Evolutionary conservation across 2,113 vertebrate genomes (phyloP).

Genomic region (Lophius piscatorius): DNA sequence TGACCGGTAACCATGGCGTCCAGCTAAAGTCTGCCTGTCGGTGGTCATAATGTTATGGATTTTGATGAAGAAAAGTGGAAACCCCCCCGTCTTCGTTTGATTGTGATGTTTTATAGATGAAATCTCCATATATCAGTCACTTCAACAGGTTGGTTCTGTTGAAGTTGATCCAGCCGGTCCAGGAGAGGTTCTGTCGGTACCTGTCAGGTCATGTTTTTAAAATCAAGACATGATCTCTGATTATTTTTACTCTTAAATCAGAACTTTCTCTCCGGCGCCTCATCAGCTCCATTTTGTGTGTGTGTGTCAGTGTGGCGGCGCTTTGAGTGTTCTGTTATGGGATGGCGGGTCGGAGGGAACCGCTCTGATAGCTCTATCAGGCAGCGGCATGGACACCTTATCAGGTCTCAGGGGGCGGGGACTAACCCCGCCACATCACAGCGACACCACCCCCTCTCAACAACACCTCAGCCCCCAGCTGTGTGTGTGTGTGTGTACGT

Average conservation of each 20-base stretch:
- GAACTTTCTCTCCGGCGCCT: slow-evolving; percentile 4
- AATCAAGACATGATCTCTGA: no score
- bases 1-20: no score
- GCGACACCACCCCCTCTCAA: slow-evolving; percentile 19
- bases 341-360: slow-evolving; percentile 72
- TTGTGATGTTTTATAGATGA: no score
- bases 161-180: not conserved
- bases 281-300: slow-evolving; percentile 66
- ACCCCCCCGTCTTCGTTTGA: no score
- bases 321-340: slow-evolving; percentile 29
- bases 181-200: not conserved
- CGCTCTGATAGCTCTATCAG: slow-evolving; percentile 82
- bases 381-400: slow-evolving; percentile 75
- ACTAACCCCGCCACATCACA: slow-evolving; percentile 53
- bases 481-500: slow-evolving; percentile 1
- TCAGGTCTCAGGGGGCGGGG: slow-evolving; percentile 54
- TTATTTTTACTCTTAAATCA: no score
- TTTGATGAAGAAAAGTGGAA: no score
- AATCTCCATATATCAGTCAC: no score
- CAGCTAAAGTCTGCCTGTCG: no score
- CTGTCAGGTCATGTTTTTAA: not conserved
- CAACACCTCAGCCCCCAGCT: no score
- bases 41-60: no score
- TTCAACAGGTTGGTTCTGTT: no score
- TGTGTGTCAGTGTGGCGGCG: slow-evolving; percentile 3